Evolutionary conservation across 2,797 vertebrate genomes (phyloP), one percentile per base, ranked within the genome.

Genomic region (Semaprochilodus insignis): DNA sequence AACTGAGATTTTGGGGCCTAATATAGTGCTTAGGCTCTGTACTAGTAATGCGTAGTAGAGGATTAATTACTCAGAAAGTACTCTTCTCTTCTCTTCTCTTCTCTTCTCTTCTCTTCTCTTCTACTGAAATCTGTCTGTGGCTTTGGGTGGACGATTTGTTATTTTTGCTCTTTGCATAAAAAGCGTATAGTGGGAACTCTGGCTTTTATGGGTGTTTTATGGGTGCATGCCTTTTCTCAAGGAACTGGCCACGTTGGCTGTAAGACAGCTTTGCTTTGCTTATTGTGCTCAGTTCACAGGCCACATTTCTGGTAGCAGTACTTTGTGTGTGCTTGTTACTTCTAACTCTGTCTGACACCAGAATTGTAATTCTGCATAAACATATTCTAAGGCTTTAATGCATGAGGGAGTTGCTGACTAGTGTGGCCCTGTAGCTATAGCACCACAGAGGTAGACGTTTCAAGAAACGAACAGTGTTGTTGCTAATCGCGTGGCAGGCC

Each of bases 121-220:
- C 57, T 21, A 1, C n/a, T 14, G 11, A 51, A 7, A 10, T 19
- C 21, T 5, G 2, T 65, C 48, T 71, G 77, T 55, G 82, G 40
- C 15, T 81, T 81, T 79, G 40, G 70, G 71, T 4, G 1, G 31
- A 80, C 15, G 15, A 15, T 40, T n/a, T 67, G 55, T 74, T 80
- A 63, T 80, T 76, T 83, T 80, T 76, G 44, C 17, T 80, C 44
- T 63, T 83, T 15, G 19, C 0, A 36, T 67, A 67, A 34, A 67
- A 67, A 17, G 21, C 1, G 71, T 74, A 80, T 60, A 77, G 65
- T 77, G 66, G n/a, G 17, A 23, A n/a, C 34, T 16, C 23, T 40
- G 55, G 60, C 69, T 78, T 78, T n/a, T n/a, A n/a, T n/a, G n/a
- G n/a, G n/a, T n/a, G n/a, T n/a, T n/a, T 74, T 78, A 57, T 7